Percentiles rank a stretch among this genome's conserved stretches.
Evolutionary conservation across 1,140 invertebrate genomes (phyloP).

Genomic region (Heliconius hewitsoni): DNA sequence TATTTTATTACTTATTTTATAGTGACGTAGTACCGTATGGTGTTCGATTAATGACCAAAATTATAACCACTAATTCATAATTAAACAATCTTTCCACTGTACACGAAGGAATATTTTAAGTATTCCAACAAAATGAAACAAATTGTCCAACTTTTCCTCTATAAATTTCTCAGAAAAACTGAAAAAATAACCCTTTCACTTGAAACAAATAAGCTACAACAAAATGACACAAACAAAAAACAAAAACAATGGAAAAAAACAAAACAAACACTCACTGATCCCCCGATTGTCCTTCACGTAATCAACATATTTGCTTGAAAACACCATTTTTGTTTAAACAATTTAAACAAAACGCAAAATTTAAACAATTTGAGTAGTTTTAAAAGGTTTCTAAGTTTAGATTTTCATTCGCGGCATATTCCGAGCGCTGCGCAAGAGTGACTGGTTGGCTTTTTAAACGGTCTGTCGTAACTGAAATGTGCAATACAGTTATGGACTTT

Average conservation of each 20-base stretch:
- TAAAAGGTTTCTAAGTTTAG: neutral
- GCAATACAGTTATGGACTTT: constrained; percentile 15
- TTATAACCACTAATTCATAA: neutral
- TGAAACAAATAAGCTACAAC: neutral
- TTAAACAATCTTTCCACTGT: neutral
- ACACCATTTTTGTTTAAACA: constrained; percentile 44
- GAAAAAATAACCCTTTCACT: neutral
- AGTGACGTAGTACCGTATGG: neutral
- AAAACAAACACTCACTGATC: constrained; percentile 56
- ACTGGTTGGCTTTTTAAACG: constrained; percentile 48
- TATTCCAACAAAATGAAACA: too few species aligned
- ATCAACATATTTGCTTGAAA: constrained; percentile 44
- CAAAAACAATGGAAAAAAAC: constrained; percentile 20
- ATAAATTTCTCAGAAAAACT: neutral
- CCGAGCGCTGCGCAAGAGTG: constrained; percentile 54
- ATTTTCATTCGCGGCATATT: constrained; percentile 35
- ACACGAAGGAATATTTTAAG: neutral
- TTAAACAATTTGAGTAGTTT: too few species aligned
- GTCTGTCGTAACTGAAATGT: neutral
- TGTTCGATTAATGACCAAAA: neutral
- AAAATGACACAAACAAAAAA: neutral
- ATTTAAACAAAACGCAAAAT: neutral
- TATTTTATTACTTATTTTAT: neutral
- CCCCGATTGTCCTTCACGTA: constrained; percentile 50
- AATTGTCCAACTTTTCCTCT: neutral